Conservation (phyloP, 2,888 invertebrate genomes). For the Hylaea fasciaria region DNA sequence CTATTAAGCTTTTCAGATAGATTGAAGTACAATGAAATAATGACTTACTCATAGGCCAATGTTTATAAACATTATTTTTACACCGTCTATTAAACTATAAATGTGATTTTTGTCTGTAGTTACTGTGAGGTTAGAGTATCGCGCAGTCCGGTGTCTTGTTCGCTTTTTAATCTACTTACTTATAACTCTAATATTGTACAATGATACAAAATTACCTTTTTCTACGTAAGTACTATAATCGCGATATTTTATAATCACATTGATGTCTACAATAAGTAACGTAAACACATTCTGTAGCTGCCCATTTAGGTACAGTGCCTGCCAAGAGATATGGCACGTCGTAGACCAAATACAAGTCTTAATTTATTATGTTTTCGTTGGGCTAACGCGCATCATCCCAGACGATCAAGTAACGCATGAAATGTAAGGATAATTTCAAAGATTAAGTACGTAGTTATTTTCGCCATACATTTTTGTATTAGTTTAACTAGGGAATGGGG, state of each 20-base stretch:
- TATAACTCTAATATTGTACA: slow-evolving; percentile 3
- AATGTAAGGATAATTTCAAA: no score
- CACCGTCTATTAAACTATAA: slow-evolving; percentile 74
- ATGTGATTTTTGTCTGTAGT: slow-evolving; percentile 80
- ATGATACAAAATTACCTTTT: slow-evolving; percentile 18
- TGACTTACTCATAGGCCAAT: slow-evolving; percentile 77
- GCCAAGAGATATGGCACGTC: slow-evolving; percentile 6
- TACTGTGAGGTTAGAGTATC: slow-evolving; percentile 66
- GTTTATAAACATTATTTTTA: slow-evolving; percentile 84
- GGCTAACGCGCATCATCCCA: no score
- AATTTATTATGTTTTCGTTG: no score
- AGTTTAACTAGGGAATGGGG: no score
- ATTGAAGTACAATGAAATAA: slow-evolving; percentile 81
- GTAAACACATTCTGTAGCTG: slow-evolving; percentile 13
- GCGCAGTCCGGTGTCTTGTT: slow-evolving; percentile 60
- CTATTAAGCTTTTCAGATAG: slow-evolving; percentile 80
- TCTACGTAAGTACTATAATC: slow-evolving; percentile 29
- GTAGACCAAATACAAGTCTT: no score
- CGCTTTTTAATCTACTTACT: slow-evolving; percentile 22
- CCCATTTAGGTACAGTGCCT: slow-evolving; percentile 14
- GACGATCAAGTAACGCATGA: no score
- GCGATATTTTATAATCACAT: slow-evolving; percentile 30
- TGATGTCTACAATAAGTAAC: slow-evolving; percentile 21
- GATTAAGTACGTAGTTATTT: no score
- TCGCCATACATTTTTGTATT: no score